Conservation (phyloP, 2,888 invertebrate genomes). For the Drosophila buzzatii region DNA sequence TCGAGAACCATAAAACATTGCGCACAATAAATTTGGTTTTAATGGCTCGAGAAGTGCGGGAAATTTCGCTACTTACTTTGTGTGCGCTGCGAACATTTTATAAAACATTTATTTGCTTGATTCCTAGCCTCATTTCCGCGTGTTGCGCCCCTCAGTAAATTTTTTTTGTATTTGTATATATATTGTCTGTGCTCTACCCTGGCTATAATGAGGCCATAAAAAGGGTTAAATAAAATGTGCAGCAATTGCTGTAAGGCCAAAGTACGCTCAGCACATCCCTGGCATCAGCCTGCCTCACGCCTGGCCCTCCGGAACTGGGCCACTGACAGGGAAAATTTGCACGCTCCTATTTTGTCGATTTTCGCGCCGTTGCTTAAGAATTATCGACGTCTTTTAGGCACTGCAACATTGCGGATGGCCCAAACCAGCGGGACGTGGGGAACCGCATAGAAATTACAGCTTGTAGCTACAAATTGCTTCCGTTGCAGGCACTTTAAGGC, state of each 20-base stretch:
- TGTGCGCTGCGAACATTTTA: constrained; percentile 73
- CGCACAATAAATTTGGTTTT: constrained; percentile 79
- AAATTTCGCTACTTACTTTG: constrained; percentile 59
- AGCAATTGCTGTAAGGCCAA: constrained; percentile 69
- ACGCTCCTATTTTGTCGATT: constrained; percentile 70
- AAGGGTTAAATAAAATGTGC: constrained; percentile 81
- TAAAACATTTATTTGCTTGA: constrained; percentile 82
- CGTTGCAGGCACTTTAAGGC: constrained; percentile 73
- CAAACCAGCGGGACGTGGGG: constrained; percentile 5
- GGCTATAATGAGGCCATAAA: constrained; percentile 79
- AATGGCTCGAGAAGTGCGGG: constrained; percentile 71
- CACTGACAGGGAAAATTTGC: constrained; percentile 76
- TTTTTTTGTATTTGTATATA: constrained; percentile 29
- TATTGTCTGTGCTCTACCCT: constrained; percentile 55
- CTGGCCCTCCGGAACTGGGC: constrained; percentile 24
- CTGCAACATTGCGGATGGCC: constrained; percentile 9
- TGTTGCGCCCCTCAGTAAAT: constrained; percentile 26
- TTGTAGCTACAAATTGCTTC: constrained; percentile 83
- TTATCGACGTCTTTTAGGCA: constrained; percentile 71
- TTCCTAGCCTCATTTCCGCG: constrained; percentile 80
- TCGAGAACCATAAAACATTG: constrained; percentile 72
- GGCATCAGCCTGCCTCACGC: constrained; percentile 3
- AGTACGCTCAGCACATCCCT: neutral
- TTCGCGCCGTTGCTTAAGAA: constrained; percentile 76
- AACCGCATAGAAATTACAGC: constrained; percentile 73